These are phyloP conservation scores for Girardinus metallicus DNA, from an alignment of 2,797 vertebrate genomes.

Conservation along the genomic window DNA sequence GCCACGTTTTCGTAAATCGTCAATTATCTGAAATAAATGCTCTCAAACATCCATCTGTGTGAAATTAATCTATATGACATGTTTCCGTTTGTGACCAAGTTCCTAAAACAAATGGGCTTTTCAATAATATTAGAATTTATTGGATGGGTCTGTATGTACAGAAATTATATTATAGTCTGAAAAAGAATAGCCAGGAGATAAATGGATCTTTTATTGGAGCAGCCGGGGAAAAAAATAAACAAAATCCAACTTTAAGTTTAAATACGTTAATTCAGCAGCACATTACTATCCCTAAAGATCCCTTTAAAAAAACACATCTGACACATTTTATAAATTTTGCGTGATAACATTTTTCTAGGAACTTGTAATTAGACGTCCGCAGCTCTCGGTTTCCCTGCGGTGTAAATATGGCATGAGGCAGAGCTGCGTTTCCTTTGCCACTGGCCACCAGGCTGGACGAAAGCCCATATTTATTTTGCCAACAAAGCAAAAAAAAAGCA, in stretches of 20 bases:
- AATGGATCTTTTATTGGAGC: background rate
- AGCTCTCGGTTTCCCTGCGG: background rate
- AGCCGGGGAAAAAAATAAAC: background rate
- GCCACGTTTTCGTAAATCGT: no score
- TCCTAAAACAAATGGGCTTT: no score
- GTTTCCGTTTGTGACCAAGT: no score
- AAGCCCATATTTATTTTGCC: background rate
- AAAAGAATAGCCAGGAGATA: background rate
- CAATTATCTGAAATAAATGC: no score
- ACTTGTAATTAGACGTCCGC: background rate
- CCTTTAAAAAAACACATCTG: background rate
- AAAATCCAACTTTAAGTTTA: background rate
- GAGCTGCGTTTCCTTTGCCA: background rate
- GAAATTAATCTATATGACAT: no score
- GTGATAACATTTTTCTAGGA: background rate
- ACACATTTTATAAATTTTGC: background rate
- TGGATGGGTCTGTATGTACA: background rate
- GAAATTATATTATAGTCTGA: background rate
- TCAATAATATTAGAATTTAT: no score
- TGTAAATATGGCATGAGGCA: background rate
- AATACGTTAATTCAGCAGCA: background rate
- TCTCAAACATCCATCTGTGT: no score
- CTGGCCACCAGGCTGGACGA: background rate
- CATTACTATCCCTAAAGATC: background rate
- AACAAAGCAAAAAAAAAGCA: background rate